These are phyloP conservation scores for Aethina tumida DNA, from an alignment of 1,140 invertebrate species.

Conservation along the genomic window DNA sequence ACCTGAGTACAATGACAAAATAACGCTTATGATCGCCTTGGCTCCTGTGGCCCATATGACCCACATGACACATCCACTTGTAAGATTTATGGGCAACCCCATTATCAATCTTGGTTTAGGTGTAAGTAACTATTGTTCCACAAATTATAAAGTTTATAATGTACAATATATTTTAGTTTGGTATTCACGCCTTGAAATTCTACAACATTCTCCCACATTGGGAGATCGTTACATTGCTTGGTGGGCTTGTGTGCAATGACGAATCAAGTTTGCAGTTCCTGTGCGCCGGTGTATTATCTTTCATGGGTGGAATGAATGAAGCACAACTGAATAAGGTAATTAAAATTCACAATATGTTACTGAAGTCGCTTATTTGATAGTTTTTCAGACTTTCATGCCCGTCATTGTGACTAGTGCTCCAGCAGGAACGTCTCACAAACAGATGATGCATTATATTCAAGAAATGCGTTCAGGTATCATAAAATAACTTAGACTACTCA, in stretches of 20 bases:
- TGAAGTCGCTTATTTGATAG: no score
- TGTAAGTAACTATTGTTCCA: no score
- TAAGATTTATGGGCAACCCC: neutral
- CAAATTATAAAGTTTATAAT: no score
- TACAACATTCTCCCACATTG: no score
- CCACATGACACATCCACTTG: neutral
- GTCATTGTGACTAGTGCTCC: slow-evolving; percentile 7
- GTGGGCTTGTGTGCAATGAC: neutral
- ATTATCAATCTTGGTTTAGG: no score
- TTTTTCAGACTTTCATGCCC: slow-evolving; percentile 5
- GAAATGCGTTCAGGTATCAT: slow-evolving; percentile 8
- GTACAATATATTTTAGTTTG: no score
- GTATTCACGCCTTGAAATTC: no score
- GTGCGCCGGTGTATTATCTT: no score
- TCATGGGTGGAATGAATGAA: slow-evolving; percentile 4
- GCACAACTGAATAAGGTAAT: slow-evolving; percentile 7
- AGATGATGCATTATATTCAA: slow-evolving; percentile 7
- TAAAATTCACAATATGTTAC: no score
- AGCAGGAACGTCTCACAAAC: slow-evolving; percentile 10
- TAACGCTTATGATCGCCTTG: slow-evolving; percentile 24
- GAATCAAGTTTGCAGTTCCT: slow-evolving; percentile 2
- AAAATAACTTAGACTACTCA: no score
- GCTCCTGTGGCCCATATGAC: slow-evolving; percentile 20
- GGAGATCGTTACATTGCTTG: no score
- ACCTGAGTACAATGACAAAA: slow-evolving; percentile 50